phyloP scores from a whole-genome alignment of 37 sponge, comb jelly and placozoan genomes.

The Bolinopsis microptera region DNA sequence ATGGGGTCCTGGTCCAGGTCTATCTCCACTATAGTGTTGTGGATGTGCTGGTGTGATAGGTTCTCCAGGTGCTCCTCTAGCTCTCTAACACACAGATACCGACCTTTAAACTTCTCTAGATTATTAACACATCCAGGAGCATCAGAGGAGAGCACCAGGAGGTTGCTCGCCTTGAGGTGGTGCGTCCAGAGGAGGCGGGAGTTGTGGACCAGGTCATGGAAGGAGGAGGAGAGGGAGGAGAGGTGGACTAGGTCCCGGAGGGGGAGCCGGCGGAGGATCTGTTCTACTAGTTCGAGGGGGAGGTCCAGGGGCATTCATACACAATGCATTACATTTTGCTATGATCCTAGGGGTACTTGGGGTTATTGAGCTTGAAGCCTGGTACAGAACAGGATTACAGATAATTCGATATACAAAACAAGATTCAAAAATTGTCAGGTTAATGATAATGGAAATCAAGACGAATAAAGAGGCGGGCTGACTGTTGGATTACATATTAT shows the following conservation, averaged over 20 bases:
- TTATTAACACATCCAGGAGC: not conserved
- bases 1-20: not conserved
- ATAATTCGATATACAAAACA: too few species aligned
- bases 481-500: too few species aligned
- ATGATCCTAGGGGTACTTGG: too few species aligned
- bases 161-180: not conserved
- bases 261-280: conserved; percentile 13
- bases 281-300: conserved; percentile 1
- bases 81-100: not conserved
- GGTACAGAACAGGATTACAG: too few species aligned
- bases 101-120: not conserved
- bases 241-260: conserved; percentile 6
- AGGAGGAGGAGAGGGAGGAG: not conserved
- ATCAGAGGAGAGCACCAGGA: not conserved
- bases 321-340: not conserved
- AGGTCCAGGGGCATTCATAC: conserved; percentile 23
- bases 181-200: not conserved
- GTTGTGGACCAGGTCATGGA: not conserved
- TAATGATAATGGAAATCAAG: too few species aligned
- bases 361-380: too few species aligned
- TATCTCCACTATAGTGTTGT: not conserved
- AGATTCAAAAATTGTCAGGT: too few species aligned
- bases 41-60: not conserved
- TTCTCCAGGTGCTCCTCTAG: not conserved
- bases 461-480: too few species aligned